Evolutionary conservation across 2,113 vertebrate genomes (phyloP).

Genomic region (Podilymbus podiceps): DNA sequence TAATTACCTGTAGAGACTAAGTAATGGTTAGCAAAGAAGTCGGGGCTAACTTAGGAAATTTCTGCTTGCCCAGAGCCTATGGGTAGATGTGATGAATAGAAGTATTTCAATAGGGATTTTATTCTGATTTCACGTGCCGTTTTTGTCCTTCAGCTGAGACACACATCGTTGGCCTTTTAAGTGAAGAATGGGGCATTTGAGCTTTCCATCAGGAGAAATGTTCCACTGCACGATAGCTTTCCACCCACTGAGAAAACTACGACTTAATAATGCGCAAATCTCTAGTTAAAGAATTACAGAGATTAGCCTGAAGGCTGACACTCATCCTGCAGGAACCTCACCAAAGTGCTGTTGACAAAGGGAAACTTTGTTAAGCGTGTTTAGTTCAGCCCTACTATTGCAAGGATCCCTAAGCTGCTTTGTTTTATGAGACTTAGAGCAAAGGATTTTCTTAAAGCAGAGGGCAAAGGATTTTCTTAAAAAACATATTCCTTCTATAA

Average conservation of each 20-base stretch:
- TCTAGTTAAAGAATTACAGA: conserved; percentile 59
- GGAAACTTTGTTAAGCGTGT: conserved; percentile 35
- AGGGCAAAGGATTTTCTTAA: conserved; percentile 42
- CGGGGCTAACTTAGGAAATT: not conserved
- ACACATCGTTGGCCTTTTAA: not conserved
- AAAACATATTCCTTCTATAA: not conserved
- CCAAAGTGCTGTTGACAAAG: conserved; percentile 49
- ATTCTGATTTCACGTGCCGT: not conserved
- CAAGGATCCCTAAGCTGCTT: conserved; percentile 46
- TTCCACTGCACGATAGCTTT: conserved; percentile 3
- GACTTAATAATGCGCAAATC: conserved; percentile 54
- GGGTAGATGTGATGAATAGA: not conserved
- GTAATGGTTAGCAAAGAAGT: not conserved
- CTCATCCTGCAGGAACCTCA: conserved; percentile 55
- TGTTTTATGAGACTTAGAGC: conserved; percentile 37
- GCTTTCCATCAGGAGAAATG: not conserved
- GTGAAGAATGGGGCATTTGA: not conserved
- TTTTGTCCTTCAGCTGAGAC: not conserved
- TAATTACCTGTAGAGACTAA: not conserved
- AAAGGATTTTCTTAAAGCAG: conserved; percentile 48
- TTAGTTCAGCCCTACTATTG: conserved; percentile 47
- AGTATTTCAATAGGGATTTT: not conserved
- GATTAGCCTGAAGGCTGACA: conserved; percentile 57
- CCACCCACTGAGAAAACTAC: conserved; percentile 38
- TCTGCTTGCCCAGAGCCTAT: not conserved